Conservation (phyloP, 2,888 invertebrate genomes). For the Ischnus inquisitorius region DNA sequence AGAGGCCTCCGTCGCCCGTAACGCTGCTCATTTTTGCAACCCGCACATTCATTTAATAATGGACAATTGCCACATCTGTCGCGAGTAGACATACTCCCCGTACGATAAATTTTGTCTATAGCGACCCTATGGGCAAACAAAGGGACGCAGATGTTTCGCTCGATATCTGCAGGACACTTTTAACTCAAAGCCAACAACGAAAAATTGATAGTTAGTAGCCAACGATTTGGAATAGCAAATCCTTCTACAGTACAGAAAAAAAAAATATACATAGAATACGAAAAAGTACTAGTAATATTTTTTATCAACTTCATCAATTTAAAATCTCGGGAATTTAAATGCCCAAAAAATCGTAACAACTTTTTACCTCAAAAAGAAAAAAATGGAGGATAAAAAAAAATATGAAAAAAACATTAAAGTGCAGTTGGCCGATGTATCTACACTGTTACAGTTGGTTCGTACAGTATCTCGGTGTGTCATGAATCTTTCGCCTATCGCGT, state of each 20-base stretch:
- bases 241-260: no score
- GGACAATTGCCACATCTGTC: slow-evolving; percentile 56
- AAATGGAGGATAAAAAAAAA: background rate
- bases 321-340: background rate
- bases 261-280: background rate
- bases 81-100: slow-evolving; percentile 21
- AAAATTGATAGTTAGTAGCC: background rate
- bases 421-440: background rate
- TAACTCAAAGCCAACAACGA: background rate
- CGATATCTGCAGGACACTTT: background rate
- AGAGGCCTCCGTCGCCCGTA: slow-evolving; percentile 34
- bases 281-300: background rate
- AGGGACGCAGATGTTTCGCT: slow-evolving; percentile 7
- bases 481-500: slow-evolving; percentile 19
- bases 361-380: background rate
- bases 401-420: background rate
- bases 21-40: slow-evolving; percentile 59
- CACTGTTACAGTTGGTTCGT: background rate
- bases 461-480: background rate
- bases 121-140: background rate
- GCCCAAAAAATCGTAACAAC: background rate
- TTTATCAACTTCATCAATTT: background rate
- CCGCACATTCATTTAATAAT: slow-evolving; percentile 58
- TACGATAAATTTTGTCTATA: slow-evolving; percentile 5
- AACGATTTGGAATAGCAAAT: no score